Evolutionary conservation across 1,140 invertebrate genomes (phyloP), one percentile per base, ranked within the genome.

Genomic region (Rhopalosiphum maidis): DNA sequence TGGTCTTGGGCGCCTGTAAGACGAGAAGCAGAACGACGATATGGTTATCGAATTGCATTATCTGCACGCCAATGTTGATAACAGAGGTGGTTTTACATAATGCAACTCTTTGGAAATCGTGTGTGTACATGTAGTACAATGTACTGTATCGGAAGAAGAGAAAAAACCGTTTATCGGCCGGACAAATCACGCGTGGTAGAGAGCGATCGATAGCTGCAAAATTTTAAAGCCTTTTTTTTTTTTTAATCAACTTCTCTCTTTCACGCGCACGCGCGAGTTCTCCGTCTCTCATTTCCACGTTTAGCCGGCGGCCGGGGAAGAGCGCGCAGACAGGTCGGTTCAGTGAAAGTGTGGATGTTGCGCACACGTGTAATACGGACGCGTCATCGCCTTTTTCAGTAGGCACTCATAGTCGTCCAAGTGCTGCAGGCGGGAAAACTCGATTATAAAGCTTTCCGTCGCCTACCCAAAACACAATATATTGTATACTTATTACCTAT

Each of bases 181-280:
- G 22, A 89, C 87, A 35, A 54, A 89, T 51, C 46, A 48, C 46
- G 86, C 18, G 46, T 4, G 1, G 7, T 35, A 54, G 87, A 54
- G 87, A 88, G 86, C 43, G 43, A 6, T 77, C 88, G 51, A 6
- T 30, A 23, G 8, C 37, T n/a, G n/a, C 89, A 15, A 60, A 60
- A 90, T 90, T 41, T 41, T 60, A 90, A 90, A 51, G 21, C 48
- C 35, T 55, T 90, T 90, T 90, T 43, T 46, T 46, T 25, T 88
- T 48, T 46, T 46, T 8, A 25, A 23, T 23, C 6, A 37, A 23
- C 46, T 43, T 43, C 41, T 48, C 46, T 88, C 87, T n/a, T 15
- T n/a, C 15, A n/a, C 60, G 2, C 60, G 30, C 30, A 51, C 48
- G 15, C 23, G 5, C 41, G 23, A 43, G 41, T 51, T 30, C 25